Evolutionary conservation across 2,888 invertebrate species (phyloP), one percentile per base, ranked within the genome.

Genomic region (Pristionchus fissidentatus): DNA sequence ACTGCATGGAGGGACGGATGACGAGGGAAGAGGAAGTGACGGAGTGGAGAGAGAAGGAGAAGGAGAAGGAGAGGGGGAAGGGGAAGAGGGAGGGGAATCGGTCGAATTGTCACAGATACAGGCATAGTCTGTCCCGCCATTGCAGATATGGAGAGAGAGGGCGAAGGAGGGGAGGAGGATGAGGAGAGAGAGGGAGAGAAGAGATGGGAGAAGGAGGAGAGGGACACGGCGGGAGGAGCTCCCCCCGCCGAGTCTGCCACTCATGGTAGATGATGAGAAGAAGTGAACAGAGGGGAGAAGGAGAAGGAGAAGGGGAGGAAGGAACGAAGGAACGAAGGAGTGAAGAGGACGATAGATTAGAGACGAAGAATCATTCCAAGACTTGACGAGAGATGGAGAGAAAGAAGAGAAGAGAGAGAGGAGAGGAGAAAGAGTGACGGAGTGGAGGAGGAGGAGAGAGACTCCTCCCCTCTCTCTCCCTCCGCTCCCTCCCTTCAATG

Each of bases 91-190:
- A 8, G 52, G n/a, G 22, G 78, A 55, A 19, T 52, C 52, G 10
- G 78, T 35, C n/a, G 62, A n/a, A 32, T 82, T 82, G 5, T 82
- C 29, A n/a, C 92, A 92, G 55, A 92, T 86, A 84, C 92, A 92
- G 60, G 89, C 89, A 85, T 88, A 87, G 41, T 88, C 88, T 55
- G 89, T 90, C 26, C 86, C 89, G 32, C 88, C 87, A 87, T 92
- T 92, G 87, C 92, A 92, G 10, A 92, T 77, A 60, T 66, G 41
- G 26, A 70, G 52, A 41, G 49, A 83, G 46, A 38, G 19, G 29
- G 55, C 8, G 32, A 43, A 57, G n/a, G 43, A 22, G 35, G 15
- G 52, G 57, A 57, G 19, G 80, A 78, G 62, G 29, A 46, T 41
- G 52, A 73, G 46, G 26, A 66, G 66, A n/a, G n/a, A n/a, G n/a